Evolutionary conservation across 2,797 vertebrate species (phyloP).

Genomic region (Huso huso): DNA sequence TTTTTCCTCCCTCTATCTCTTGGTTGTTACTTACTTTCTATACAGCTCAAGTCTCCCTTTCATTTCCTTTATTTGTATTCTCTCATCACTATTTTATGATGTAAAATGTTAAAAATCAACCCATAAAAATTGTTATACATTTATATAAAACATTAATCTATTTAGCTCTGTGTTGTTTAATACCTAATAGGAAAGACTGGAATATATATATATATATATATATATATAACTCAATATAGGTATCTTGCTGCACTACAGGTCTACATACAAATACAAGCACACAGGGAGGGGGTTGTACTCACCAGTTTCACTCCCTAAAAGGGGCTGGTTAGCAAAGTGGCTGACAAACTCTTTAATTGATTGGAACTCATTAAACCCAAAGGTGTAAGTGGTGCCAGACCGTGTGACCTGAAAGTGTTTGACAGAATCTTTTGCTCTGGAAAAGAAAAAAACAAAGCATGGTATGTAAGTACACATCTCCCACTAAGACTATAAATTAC

Average conservation of each 20-base stretch:
- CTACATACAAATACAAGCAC: neutral
- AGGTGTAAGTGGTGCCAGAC: constrained; percentile 61
- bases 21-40: too few species aligned
- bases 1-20: too few species aligned
- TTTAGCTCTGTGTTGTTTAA: too few species aligned
- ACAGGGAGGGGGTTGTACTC: constrained; percentile 20
- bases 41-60: too few species aligned
- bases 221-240: too few species aligned
- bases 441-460: constrained; percentile 12
- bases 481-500: neutral
- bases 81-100: too few species aligned
- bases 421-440: constrained; percentile 88
- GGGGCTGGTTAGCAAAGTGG: constrained; percentile 91
- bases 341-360: constrained; percentile 75
- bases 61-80: too few species aligned
- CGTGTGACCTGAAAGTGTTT: constrained; percentile 85
- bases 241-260: neutral
- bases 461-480: neutral
- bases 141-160: too few species aligned
- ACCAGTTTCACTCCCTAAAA: constrained; percentile 94
- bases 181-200: too few species aligned
- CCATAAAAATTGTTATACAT: too few species aligned
- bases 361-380: constrained; percentile 84
- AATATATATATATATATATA: too few species aligned
- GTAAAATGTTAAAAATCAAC: too few species aligned